Base-by-base conservation (phyloP, 1,140 invertebrate species). In the Dryas iulia region DNA sequence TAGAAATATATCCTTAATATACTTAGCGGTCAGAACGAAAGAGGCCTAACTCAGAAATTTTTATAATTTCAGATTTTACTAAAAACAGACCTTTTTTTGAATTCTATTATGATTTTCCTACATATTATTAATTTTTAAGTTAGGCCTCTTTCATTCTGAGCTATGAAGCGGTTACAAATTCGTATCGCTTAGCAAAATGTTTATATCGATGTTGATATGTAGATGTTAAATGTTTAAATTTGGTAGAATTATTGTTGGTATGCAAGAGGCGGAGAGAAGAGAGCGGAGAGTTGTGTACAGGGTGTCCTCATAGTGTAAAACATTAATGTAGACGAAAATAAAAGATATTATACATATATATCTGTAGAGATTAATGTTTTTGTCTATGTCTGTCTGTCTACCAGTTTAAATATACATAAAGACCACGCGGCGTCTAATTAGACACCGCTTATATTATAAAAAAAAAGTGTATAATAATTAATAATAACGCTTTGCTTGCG, bases 161-260 rank as follows among this genome's bases (percentile, higher is more conserved):
- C 33, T 39, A n/a, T 18, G 5, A 47, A 47, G 39, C 12, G 39
- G 39, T 47, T 21, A 8, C 39, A 21, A 47, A 2, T 21, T 47
- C 7, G 18, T 18, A 8, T 18, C 18, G 39, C 39, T 47, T 21
- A 21, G 23, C 23, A 11, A 60, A 14, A 60, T n/a, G 25, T 53
- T 23, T 60, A 39, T 60, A 60, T 35, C 35, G 58, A 60, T 60
- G 58, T 60, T 60, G 58, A 60, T 23, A 25, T 59, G 21, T 35
- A 59, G 57, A 31, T 56, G 24, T 56, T 56, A 56, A 56, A 21
- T 59, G 57, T 59, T 59, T 59, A 31, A 59, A 31, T 24, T 31
- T 59, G 30, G 21, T 18, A 31, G n/a, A 2, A 21, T 21, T 47
- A 47, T 10, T 47, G 39, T 52, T 1, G 11, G 14, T 18, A n/a